A percentile compares a stretch with the other conserved stretches of the same genome.
These are phyloP conservation scores for Ferdinandea cuprea DNA, from an alignment of 2,888 invertebrate genomes.

Conservation along the genomic window DNA sequence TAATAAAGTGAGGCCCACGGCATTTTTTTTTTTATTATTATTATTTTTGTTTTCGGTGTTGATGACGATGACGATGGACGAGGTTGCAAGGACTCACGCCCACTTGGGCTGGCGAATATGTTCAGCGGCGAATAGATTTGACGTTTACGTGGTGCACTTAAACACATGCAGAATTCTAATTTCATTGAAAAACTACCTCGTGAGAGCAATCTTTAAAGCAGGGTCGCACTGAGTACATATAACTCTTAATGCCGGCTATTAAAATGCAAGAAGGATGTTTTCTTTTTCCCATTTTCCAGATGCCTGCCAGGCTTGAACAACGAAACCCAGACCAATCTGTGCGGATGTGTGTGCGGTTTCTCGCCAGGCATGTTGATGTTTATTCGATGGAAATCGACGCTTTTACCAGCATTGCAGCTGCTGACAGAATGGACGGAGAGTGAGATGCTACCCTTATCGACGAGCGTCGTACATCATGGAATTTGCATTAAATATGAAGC, in stretches of 20 bases:
- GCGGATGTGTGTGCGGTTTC: background rate
- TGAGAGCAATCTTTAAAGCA: background rate
- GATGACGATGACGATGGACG: constrained; percentile 56
- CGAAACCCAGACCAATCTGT: constrained; percentile 26
- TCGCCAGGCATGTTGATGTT: constrained; percentile 28
- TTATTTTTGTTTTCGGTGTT: constrained; percentile 12
- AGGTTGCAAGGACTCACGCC: constrained; percentile 19
- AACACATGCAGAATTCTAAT: constrained; percentile 58
- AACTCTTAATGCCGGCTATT: constrained; percentile 52
- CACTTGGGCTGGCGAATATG: constrained; percentile 1
- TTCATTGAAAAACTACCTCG: constrained; percentile 1
- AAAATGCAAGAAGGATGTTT: constrained; percentile 51
- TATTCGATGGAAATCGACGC: constrained; percentile 18
- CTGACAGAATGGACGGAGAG: constrained; percentile 32
- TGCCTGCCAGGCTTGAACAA: constrained; percentile 24
- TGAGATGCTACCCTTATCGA: constrained; percentile 46
- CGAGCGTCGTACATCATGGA: constrained; percentile 37
- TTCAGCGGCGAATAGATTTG: constrained; percentile 36
- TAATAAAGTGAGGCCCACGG: constrained; percentile 59
- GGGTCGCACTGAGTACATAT: constrained; percentile 34
- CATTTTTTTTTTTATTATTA: constrained; percentile 40
- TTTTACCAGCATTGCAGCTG: constrained; percentile 42
- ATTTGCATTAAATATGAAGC: constrained; percentile 45
- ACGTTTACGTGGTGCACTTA: constrained; percentile 23
- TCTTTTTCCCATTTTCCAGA: constrained; percentile 10